Evolutionary conservation across 2,888 invertebrate species (phyloP), one percentile per base, ranked within the genome.

Genomic region (Metalampra italica): DNA sequence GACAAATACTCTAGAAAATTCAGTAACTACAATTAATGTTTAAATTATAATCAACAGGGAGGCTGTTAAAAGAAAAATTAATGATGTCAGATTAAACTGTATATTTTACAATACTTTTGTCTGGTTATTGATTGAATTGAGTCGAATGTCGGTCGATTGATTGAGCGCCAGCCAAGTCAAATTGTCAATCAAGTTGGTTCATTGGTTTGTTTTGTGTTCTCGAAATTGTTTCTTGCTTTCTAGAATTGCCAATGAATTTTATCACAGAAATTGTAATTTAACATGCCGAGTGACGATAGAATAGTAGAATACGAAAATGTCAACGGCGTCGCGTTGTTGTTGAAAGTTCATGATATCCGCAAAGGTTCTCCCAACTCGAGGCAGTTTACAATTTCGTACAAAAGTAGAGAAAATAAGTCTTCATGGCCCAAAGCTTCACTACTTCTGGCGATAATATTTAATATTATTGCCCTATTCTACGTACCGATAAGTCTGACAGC

Each of bases 381-480:
- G 52, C 61, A 66, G n/a, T 87, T 82, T 56, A 81, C 75, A 11
- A 78, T 89, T 49, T 74, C 80, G 0, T 89, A 74, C 48, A 82
- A 78, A 74, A 79, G 60, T 47, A 67, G 67, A 37, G 63, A 66
- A 55, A 70, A 67, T 29, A 77, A 63, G 14, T 64, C 71, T 1
- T 53, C 64, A 29, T 85, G 82, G 78, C 69, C 77, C 0, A 72
- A 74, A 59, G 51, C 64, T 11, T 80, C 82, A 1, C 54, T 88
- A 14, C 56, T 78, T 43, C 52, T 82, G 34, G 84, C 83, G 13
- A 56, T 84, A 46, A 50, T 88, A 46, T 75, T 81, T 52, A 87
- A 87, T 66, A 66, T 79, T 41, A 37, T 84, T 59, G 75, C 79
- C 1, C 56, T 85, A 22, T 63, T 61, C 43, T 85, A 75, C 45